These are phyloP conservation scores for Plusia festucae DNA, from an alignment of 2,888 invertebrate species.

Conservation along the genomic window DNA sequence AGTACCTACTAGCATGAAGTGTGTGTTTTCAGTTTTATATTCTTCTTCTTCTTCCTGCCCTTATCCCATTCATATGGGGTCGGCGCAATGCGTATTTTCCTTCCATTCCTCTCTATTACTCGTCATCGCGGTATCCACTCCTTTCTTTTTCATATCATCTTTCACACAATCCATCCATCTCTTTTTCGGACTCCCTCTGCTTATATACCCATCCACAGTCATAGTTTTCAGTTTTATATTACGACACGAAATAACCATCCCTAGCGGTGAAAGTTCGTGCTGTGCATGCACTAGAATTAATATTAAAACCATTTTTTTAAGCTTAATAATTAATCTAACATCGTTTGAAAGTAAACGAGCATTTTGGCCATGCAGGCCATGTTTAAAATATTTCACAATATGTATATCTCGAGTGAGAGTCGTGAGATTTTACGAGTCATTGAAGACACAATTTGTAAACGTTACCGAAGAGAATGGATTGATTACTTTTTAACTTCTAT, in stretches of 20 bases:
- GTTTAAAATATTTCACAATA: slow-evolving; percentile 80
- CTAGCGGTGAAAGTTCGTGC: not conserved
- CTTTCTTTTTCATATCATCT: too few species aligned
- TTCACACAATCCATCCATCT: too few species aligned
- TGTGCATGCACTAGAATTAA: not conserved
- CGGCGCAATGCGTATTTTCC: too few species aligned
- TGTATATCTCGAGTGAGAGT: slow-evolving; percentile 73
- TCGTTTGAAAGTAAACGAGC: slow-evolving; percentile 69
- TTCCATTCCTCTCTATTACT: too few species aligned
- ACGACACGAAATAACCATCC: not conserved
- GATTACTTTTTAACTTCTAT: slow-evolving; percentile 88
- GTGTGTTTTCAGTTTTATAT: not conserved
- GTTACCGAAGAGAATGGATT: slow-evolving; percentile 87
- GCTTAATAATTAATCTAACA: slow-evolving; percentile 58
- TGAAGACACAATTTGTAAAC: slow-evolving; percentile 84
- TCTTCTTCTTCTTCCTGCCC: too few species aligned
- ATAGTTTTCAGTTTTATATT: too few species aligned
- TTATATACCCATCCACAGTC: too few species aligned
- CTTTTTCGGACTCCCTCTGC: too few species aligned
- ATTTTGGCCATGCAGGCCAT: slow-evolving; percentile 62
- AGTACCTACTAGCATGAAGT: not conserved
- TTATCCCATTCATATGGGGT: too few species aligned
- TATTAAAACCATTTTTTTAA: slow-evolving; percentile 22
- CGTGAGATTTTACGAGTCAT: slow-evolving; percentile 84
- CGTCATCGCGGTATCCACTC: too few species aligned